Evolutionary conservation across 2,113 vertebrate species (phyloP).

Genomic region (Bos taurus): DNA sequence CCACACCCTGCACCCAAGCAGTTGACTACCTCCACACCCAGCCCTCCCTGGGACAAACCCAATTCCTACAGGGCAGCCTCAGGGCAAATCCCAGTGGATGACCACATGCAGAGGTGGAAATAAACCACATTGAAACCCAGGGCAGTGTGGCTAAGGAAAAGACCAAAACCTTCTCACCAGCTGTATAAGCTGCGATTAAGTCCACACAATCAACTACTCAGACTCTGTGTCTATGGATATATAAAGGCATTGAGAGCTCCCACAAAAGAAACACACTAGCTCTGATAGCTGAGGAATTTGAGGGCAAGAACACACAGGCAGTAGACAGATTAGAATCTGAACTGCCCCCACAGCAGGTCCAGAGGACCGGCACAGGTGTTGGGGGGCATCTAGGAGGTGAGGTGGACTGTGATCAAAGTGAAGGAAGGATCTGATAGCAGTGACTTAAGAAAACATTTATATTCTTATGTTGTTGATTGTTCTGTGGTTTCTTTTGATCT

Average conservation of each 20-base stretch:
- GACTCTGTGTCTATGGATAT: neutral
- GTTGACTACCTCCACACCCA: too few species aligned
- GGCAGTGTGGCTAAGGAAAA: neutral
- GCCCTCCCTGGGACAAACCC: neutral
- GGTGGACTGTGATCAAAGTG: neutral
- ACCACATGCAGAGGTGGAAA: neutral
- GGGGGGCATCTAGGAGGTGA: neutral
- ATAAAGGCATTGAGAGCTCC: neutral
- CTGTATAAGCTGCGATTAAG: neutral
- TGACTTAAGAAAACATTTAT: neutral
- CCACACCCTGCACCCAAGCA: too few species aligned
- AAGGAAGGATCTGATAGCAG: neutral
- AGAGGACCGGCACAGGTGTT: neutral
- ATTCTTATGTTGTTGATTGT: neutral
- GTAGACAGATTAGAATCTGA: neutral
- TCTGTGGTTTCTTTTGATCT: neutral
- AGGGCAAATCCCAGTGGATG: neutral
- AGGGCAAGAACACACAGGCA: neutral
- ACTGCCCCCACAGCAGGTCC: too few species aligned
- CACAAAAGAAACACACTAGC: neutral
- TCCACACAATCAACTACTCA: neutral
- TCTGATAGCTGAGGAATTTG: neutral
- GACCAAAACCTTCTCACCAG: neutral
- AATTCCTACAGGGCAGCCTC: too few species aligned
- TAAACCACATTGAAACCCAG: neutral